These are phyloP conservation scores for Oenanthe melanoleuca DNA, from an alignment of 2,113 vertebrate species.

Conservation along the genomic window DNA sequence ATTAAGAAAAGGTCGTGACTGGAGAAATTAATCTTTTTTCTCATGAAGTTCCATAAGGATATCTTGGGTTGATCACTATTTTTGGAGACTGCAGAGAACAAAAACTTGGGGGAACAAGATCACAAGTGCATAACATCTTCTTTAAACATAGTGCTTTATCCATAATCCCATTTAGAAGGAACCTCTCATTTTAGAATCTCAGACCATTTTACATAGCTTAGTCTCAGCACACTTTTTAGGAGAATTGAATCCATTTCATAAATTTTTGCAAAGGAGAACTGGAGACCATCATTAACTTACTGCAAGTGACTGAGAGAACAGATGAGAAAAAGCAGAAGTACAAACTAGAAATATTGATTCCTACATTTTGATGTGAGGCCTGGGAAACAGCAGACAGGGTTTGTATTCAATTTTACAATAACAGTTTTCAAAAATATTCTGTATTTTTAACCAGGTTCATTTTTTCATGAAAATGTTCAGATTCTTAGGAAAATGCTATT, in stretches of 20 bases:
- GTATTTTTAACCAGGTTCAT: neutral
- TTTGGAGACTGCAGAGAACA: neutral
- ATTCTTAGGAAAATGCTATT: neutral
- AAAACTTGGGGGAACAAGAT: neutral
- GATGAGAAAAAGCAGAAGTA: neutral
- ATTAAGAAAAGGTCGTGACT: neutral
- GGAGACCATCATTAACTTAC: neutral
- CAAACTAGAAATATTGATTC: neutral
- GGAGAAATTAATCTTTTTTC: neutral
- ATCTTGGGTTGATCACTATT: neutral
- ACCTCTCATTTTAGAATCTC: neutral
- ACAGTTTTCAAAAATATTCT: neutral
- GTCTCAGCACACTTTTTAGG: neutral
- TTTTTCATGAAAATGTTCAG: neutral
- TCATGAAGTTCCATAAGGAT: neutral
- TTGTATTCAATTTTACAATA: neutral
- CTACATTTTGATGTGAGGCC: neutral
- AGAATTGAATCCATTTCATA: neutral
- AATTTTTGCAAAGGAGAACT: neutral
- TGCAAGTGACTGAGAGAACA: neutral
- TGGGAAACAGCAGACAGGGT: neutral
- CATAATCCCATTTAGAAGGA: neutral
- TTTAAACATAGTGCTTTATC: neutral
- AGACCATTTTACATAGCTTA: neutral
- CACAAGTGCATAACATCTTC: accelerated